Conservation (phyloP, 2,797 vertebrate species). For the Coranthus polyacanthus region DNA sequence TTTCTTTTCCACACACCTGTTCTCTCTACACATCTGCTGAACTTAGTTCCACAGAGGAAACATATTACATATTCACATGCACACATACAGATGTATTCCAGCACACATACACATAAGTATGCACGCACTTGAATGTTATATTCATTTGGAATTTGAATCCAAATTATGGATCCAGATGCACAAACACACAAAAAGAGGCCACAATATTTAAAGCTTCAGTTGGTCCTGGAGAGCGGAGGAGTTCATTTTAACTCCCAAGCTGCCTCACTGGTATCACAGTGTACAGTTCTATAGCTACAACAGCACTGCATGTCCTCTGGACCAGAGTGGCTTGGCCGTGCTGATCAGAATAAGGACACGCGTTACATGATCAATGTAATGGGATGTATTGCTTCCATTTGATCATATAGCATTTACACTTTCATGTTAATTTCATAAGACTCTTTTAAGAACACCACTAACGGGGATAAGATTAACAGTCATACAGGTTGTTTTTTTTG, state of each 20-base stretch:
- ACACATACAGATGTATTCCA: conserved; percentile 45
- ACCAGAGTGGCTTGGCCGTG: conserved; percentile 65
- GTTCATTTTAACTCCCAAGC: conserved; percentile 68
- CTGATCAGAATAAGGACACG: conserved; percentile 54
- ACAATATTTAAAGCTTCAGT: conserved; percentile 78
- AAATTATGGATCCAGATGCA: conserved; percentile 54
- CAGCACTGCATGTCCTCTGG: conserved; percentile 56
- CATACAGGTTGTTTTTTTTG: conserved; percentile 60
- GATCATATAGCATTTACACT: conserved; percentile 54
- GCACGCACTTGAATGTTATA: conserved; percentile 44
- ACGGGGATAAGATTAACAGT: conserved; percentile 73
- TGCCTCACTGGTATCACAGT: conserved; percentile 83
- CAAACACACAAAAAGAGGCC: conserved; percentile 60
- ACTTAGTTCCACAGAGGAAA: conserved; percentile 68
- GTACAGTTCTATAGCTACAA: conserved; percentile 76
- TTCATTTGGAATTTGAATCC: conserved; percentile 59
- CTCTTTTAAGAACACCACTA: conserved; percentile 60
- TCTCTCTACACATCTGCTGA: conserved; percentile 39
- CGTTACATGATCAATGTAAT: conserved; percentile 67
- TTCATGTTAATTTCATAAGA: conserved; percentile 53
- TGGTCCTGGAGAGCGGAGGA: conserved; percentile 78
- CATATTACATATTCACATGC: conserved; percentile 30
- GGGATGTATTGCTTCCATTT: conserved; percentile 77
- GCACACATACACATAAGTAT: conserved; percentile 31
- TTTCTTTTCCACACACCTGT: conserved; percentile 37